Evolutionary conservation across 2,797 vertebrate genomes (phyloP).

Genomic region (Muscicapa comitata): DNA sequence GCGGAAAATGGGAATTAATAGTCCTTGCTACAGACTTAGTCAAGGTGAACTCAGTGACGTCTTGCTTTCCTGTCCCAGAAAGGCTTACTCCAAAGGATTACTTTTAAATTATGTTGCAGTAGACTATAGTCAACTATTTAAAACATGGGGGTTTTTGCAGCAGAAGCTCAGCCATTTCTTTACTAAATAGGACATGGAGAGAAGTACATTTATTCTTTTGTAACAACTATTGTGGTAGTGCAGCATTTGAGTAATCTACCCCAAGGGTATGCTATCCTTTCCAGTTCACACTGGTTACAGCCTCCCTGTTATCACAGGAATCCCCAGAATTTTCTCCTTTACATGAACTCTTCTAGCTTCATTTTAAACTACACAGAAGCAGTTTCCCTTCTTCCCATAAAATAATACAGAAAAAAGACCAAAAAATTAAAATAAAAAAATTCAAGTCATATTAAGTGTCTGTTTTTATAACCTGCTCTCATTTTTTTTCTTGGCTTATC

Average conservation of each 20-base stretch:
- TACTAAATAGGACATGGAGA: neutral
- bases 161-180: neutral
- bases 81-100: neutral
- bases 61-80: neutral
- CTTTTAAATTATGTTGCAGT: neutral
- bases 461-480: neutral
- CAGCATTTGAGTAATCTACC: neutral
- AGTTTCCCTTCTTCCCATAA: neutral
- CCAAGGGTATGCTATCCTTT: neutral
- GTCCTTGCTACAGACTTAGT: neutral
- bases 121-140: neutral
- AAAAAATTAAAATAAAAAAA: neutral
- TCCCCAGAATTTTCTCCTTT: neutral
- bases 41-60: neutral
- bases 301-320: neutral
- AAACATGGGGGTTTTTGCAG: neutral
- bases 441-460: neutral
- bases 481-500: neutral
- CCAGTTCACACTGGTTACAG: neutral
- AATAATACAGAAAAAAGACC: neutral
- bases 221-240: neutral
- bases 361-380: neutral
- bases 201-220: neutral
- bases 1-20: fast-evolving
- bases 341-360: neutral